Conservation (phyloP, 2,888 invertebrate species). For the Zonitis immaculata region DNA sequence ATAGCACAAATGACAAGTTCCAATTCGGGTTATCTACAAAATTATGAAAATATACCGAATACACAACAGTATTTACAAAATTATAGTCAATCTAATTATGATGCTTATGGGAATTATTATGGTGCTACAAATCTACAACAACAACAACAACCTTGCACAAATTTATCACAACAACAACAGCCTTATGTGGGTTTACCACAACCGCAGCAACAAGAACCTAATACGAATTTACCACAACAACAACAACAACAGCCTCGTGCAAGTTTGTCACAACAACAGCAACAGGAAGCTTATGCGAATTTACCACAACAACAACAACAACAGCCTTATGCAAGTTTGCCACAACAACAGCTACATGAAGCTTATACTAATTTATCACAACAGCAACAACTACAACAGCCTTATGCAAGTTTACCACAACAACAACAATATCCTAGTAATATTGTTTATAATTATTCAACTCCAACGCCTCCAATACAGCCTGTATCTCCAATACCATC, state of each 20-base stretch:
- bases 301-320: not conserved
- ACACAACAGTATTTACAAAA: conserved; percentile 2
- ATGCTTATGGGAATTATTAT: conserved; percentile 7
- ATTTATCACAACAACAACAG: conserved; percentile 18
- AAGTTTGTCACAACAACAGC: too few relatives aligned
- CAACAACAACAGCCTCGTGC: not conserved
- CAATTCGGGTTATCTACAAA: conserved; percentile 10
- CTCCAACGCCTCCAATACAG: not conserved
- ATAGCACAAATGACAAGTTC: conserved; percentile 24
- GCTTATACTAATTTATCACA: not conserved
- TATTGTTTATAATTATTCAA: not conserved
- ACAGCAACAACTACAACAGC: not conserved
- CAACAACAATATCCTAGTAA: not conserved
- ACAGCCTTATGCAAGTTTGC: conserved; percentile 12
- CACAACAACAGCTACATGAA: too few relatives aligned
- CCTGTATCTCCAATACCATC: not conserved
- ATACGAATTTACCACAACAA: not conserved
- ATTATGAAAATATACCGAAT: not conserved
- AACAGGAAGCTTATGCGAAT: too few relatives aligned
- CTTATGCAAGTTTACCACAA: not conserved
- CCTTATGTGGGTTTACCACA: too few relatives aligned
- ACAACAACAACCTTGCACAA: not conserved
- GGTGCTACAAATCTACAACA: not conserved
- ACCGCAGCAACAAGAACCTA: not conserved
- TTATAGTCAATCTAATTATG: conserved; percentile 4